phyloP scores from a whole-genome alignment of 2,888 invertebrate species.

The Atrina japonica region DNA sequence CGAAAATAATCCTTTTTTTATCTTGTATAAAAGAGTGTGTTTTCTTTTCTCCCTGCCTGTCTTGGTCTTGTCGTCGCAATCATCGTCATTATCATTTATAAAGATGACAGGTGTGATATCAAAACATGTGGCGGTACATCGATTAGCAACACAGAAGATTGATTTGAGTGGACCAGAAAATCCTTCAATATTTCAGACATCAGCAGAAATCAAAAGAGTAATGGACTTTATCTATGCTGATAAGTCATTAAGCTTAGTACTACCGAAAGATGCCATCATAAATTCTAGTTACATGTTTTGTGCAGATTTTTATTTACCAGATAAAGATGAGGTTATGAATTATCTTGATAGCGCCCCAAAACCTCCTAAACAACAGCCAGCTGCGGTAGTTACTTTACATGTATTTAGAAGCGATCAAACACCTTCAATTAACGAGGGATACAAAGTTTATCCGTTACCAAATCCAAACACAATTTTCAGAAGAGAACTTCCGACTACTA shows the following conservation, averaged over 20 bases:
- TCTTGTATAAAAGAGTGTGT: no score
- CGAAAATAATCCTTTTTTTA: no score
- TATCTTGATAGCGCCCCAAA: constrained; percentile 6
- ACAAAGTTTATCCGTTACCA: constrained; percentile 61
- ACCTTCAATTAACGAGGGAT: constrained; percentile 62
- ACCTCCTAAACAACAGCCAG: constrained; percentile 48
- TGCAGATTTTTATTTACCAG: constrained; percentile 60
- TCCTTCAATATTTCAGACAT: constrained; percentile 40
- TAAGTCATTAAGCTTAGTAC: constrained; percentile 34
- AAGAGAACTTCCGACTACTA: constrained; percentile 55
- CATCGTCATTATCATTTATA: background rate
- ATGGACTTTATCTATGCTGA: constrained; percentile 43
- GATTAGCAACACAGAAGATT: background rate
- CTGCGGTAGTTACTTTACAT: constrained; percentile 62
- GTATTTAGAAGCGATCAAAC: constrained; percentile 61
- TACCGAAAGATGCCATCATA: constrained; percentile 31
- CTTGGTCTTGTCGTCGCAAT: background rate
- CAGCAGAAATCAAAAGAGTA: constrained; percentile 30
- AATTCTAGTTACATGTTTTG: constrained; percentile 48
- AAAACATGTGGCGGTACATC: background rate
- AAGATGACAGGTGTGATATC: no score
- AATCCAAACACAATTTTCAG: constrained; percentile 42
- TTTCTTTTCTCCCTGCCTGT: no score
- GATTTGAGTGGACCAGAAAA: constrained; percentile 30
- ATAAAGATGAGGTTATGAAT: constrained; percentile 49